A percentile compares a stretch with the other conserved stretches of the same genome.
These are phyloP conservation scores for Sebastes schlegelii DNA, from an alignment of 2,113 vertebrate genomes.

Conservation along the genomic window DNA sequence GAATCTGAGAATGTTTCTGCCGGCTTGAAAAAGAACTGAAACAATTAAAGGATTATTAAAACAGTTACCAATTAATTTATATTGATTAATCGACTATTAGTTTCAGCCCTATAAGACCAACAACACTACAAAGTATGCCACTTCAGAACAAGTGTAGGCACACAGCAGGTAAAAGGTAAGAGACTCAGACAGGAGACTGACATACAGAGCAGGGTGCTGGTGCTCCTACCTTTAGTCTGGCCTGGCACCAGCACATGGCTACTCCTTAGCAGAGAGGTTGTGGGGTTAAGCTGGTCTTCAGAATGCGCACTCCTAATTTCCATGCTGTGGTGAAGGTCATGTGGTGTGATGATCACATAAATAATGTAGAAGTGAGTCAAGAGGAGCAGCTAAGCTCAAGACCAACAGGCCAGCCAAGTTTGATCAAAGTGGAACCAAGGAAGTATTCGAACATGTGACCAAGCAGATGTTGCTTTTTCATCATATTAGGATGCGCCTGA, in stretches of 20 bases:
- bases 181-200: not conserved
- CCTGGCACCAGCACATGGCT: not conserved
- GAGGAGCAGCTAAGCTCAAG: conserved; percentile 27
- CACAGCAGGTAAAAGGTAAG: not conserved
- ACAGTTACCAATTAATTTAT: too few relatives aligned
- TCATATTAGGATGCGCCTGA: conserved; percentile 5
- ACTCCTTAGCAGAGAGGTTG: conserved; percentile 25
- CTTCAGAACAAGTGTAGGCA: not conserved
- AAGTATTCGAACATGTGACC: conserved; percentile 16
- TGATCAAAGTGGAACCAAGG: conserved; percentile 16
- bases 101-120: not conserved
- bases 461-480: conserved; percentile 26
- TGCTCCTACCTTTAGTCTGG: conserved; percentile 8
- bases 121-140: not conserved
- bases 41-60: too few relatives aligned
- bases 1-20: too few relatives aligned
- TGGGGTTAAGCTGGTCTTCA: conserved; percentile 39
- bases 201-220: not conserved
- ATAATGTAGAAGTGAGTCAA: conserved; percentile 63
- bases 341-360: conserved; percentile 55
- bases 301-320: conserved; percentile 42
- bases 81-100: too few relatives aligned
- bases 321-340: conserved; percentile 57
- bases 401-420: conserved; percentile 37
- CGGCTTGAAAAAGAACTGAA: too few relatives aligned